Base-by-base conservation (phyloP, 2,888 invertebrate species). In the Heterodera filipjevi region DNA sequence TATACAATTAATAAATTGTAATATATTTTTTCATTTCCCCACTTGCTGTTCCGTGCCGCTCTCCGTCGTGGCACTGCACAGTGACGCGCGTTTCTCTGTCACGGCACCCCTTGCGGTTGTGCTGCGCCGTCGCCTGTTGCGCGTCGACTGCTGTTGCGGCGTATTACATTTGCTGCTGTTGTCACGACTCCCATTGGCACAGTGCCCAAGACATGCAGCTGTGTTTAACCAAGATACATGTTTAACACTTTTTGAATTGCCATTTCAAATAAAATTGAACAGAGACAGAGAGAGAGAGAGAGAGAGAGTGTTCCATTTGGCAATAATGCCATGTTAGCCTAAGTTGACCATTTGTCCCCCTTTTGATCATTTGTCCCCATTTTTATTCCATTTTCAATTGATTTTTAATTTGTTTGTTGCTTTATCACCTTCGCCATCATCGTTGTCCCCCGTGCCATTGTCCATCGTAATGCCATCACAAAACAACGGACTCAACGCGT, bases 141-240 rank as follows among this genome's bases (percentile, higher is more conserved):
- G 32, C 33, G 68, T 16, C 75, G 71, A 79, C 39, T 77, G 80
- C 39, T 77, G 79, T 14, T 78, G 77, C 70, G 74, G 70, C 10
- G 77, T 12, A 32, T 46, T 44, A 27, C 10, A 39, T 5, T n/a
- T n/a, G 27, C 27, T 59, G 59, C 8, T n/a, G n/a, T 59, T 59
- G 59, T 59, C 22, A 12, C 27, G n/a, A 27, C 6, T 59, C 6
- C 22, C 22, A 22, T 59, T 49, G 14, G 19, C 46, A 8, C 12
- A 2, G 46, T 49, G 46, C 14, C 46, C 46, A 39, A 39, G 46
- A 3, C 46, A 3, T 16, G 19, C 46, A 10, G 46, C 14, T 3
- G 39, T 39, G 39, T 39, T 39, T 39, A 39, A 39, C 10, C 39
- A 39, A 39, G 5, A 39, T 39, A 6, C 10, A 39, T 39, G 3